Evolutionary conservation across 2,113 vertebrate species (phyloP), one percentile per base, ranked within the genome.

Genomic region (Strix uralensis): DNA sequence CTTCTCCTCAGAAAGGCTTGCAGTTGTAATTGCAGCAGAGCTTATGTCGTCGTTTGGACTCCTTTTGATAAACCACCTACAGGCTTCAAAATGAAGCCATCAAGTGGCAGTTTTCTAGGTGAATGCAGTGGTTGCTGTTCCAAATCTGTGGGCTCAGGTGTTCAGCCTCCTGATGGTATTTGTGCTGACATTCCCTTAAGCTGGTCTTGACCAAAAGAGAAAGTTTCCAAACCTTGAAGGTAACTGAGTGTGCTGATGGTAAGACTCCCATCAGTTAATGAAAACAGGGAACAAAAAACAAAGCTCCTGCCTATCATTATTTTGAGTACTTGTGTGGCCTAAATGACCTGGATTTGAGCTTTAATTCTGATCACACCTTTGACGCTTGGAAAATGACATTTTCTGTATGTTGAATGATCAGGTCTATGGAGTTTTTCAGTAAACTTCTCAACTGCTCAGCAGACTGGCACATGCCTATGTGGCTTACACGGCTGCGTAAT

Each of bases 371-470:
- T 57, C 0, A 0, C 4, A 5, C 38, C 80, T 88, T 86, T 55
- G 40, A 54, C 34, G 7, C 16, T 29, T 70, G 46, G 30, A 58
- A 79, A 72, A 51, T 29, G 17, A 15, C 47, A 18, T 87, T 11
- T 81, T 58, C 30, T 75, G 0, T 38, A 8, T 21, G 15, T 44
- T 44, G 44, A 72, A 51, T 71, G 20, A 23, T 74, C 10, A 51
- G 19, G n/a, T 79, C 51, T 58, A 0, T 70, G 32, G 66, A 57
- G 25, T 15, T 91, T 58, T 86, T 49, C 30, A 5, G 4, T 78
- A 57, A 44, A 21, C 1, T 65, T 81, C 4, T 0, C 17, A 36
- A 2, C 38, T 61, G 2, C 36, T 87, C 3, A 36, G 38, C 27
- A 52, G 66, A 7, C 9, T 38, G 38, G 18, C 57, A 42, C 0